Conservation (phyloP, 2,113 vertebrate species). For the Cynocephalus volans region DNA sequence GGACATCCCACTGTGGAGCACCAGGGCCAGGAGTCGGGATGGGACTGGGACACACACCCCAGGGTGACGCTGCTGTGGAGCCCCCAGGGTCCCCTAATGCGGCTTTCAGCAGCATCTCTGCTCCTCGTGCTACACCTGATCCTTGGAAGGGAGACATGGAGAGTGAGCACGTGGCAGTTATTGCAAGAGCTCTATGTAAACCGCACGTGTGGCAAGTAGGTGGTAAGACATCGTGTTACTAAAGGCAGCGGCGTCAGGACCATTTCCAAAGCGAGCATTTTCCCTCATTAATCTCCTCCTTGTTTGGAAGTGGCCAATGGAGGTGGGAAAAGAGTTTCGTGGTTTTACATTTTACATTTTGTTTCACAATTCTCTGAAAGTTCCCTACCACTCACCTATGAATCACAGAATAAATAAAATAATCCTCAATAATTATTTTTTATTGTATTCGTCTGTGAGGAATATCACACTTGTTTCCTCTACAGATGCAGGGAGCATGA, state of each 20-base stretch:
- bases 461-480: too few species aligned
- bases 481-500: too few species aligned
- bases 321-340: background rate
- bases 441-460: background rate
- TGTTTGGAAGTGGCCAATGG: background rate
- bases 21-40: background rate
- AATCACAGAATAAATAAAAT: background rate
- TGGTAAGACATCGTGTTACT: background rate
- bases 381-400: background rate
- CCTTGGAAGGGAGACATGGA: background rate
- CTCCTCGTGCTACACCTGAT: too few species aligned
- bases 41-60: too few species aligned
- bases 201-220: rapidly evolving
- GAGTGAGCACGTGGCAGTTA: rapidly evolving
- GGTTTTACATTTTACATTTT: background rate
- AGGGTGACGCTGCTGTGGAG: background rate
- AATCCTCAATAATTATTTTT: background rate
- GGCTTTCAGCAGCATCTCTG: background rate
- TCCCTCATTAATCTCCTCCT: background rate
- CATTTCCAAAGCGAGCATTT: background rate
- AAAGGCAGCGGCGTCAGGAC: background rate
- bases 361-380: background rate
- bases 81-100: background rate
- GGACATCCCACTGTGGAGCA: background rate
- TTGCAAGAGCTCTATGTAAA: background rate